Conservation (phyloP, 2,888 invertebrate species). For the Oeneis ivallda region DNA sequence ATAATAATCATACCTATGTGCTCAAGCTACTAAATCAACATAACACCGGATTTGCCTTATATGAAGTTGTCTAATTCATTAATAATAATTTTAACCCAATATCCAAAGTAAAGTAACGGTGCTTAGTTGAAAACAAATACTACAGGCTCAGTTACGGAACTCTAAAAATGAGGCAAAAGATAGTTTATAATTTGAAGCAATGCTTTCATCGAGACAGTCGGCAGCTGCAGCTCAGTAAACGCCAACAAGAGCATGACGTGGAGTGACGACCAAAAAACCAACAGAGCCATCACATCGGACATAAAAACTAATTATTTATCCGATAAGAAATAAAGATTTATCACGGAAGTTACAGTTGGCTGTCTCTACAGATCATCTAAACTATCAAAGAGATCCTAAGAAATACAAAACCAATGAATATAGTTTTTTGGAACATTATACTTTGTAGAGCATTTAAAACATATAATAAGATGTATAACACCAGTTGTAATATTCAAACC, state of each 20-base stretch:
- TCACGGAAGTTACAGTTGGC: conserved; percentile 78
- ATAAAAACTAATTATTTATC: conserved; percentile 78
- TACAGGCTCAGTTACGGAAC: neutral
- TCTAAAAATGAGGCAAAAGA: conserved; percentile 50
- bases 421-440: conserved; percentile 74
- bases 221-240: conserved; percentile 58
- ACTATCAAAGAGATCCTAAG: conserved; percentile 64
- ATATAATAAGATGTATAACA: conserved; percentile 7
- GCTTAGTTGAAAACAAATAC: neutral
- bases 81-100: neutral
- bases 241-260: conserved; percentile 59
- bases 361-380: conserved; percentile 74
- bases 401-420: conserved; percentile 68
- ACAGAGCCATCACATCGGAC: conserved; percentile 62
- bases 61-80: neutral
- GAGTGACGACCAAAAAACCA: conserved; percentile 41
- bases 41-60: neutral
- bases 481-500: conserved; percentile 2
- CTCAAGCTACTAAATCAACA: too few relatives aligned
- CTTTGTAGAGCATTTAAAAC: conserved; percentile 44
- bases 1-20: too few relatives aligned
- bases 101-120: neutral
- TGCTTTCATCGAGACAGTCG: conserved; percentile 61
- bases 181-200: conserved; percentile 73
- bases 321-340: conserved; percentile 72